Evolutionary conservation across 2,113 vertebrate species (phyloP).

Genomic region (Chlamydotis undulata): DNA sequence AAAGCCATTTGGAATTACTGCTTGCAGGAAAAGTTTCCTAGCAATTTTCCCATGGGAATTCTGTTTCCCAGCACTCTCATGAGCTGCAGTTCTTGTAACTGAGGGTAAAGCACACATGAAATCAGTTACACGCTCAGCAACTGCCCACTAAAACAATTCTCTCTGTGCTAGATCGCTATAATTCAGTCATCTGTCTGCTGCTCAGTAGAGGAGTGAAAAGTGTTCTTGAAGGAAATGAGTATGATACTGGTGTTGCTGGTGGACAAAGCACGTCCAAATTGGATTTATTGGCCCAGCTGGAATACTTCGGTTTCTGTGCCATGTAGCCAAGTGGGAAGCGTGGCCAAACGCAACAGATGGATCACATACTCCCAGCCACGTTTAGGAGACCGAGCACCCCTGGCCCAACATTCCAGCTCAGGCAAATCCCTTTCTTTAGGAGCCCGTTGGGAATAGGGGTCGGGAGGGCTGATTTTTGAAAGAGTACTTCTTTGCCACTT

Average conservation of each 20-base stretch:
- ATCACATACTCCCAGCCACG: neutral
- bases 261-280: neutral
- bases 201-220: neutral
- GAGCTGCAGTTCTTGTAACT: rapidly evolving
- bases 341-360: slow-evolving; percentile 12
- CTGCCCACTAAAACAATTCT: neutral
- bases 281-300: slow-evolving; percentile 4
- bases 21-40: neutral
- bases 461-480: neutral
- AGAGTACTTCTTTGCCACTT: neutral
- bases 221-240: neutral
- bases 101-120: neutral
- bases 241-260: neutral
- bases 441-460: slow-evolving; percentile 12
- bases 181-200: neutral
- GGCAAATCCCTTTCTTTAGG: neutral
- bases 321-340: neutral
- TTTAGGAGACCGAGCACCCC: neutral
- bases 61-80: neutral
- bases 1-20: neutral
- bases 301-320: neutral
- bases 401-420: slow-evolving; percentile 11
- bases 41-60: neutral
- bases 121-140: neutral
- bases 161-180: neutral